Evolutionary conservation across 2,797 vertebrate species (phyloP).

Genomic region (Oryzias dopingdopingensis): DNA sequence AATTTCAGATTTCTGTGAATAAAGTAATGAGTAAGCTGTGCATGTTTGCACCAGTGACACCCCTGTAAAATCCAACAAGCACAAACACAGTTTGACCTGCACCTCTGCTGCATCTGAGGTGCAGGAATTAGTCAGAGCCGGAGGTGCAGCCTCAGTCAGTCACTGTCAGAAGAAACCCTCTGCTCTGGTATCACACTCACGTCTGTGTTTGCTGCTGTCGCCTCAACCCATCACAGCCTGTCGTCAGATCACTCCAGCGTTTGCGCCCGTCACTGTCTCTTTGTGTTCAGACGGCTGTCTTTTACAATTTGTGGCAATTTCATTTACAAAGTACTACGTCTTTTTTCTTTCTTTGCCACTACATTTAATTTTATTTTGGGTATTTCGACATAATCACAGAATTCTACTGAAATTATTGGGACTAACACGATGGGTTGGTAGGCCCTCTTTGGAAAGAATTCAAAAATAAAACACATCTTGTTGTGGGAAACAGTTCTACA

Average conservation of each 20-base stretch:
- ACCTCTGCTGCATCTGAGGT: constrained; percentile 2
- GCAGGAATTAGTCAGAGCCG: constrained; percentile 11
- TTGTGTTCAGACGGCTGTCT: background rate
- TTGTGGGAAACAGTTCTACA: too few relatives aligned
- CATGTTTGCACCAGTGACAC: background rate
- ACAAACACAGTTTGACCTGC: background rate
- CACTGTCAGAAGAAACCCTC: constrained; percentile 10
- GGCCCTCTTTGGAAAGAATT: too few relatives aligned
- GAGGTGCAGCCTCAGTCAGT: constrained; percentile 15
- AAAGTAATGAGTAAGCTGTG: too few relatives aligned
- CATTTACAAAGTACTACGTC: too few relatives aligned
- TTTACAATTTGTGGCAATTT: background rate
- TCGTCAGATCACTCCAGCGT: constrained; percentile 12
- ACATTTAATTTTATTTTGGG: too few relatives aligned
- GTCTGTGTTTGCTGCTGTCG: constrained; percentile 10
- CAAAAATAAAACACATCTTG: too few relatives aligned
- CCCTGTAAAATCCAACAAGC: background rate
- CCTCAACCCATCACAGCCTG: constrained; percentile 8
- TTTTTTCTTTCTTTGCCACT: too few relatives aligned
- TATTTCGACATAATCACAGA: too few relatives aligned
- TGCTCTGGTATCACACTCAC: background rate
- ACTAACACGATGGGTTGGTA: too few relatives aligned
- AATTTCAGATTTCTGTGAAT: too few relatives aligned
- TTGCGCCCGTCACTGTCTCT: background rate
- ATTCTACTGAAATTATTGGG: too few relatives aligned